phyloP scores from a whole-genome alignment of 2,888 invertebrate genomes.

The Halictus quadricinctus region DNA sequence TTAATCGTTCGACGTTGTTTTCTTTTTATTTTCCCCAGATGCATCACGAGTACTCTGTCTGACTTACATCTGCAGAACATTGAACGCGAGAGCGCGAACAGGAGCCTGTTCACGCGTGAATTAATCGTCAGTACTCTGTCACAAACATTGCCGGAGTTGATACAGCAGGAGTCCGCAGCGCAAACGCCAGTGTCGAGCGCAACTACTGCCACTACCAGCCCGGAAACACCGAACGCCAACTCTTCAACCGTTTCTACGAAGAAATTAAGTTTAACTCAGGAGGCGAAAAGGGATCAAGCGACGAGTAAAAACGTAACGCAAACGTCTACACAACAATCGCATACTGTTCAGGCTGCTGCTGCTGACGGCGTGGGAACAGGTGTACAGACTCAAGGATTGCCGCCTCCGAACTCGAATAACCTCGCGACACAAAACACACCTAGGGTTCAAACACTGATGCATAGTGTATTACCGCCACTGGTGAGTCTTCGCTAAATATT shows the following conservation, averaged over 20 bases:
- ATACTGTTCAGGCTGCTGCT: conserved; percentile 69
- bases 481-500: conserved; percentile 67
- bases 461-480: conserved; percentile 81
- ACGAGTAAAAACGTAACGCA: conserved; percentile 67
- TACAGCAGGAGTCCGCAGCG: conserved; percentile 71
- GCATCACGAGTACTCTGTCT: conserved; percentile 79
- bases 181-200: conserved; percentile 74
- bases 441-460: conserved; percentile 81
- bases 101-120: conserved; percentile 79
- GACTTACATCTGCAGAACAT: conserved; percentile 79
- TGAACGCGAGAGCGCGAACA: conserved; percentile 81
- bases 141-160: conserved; percentile 78
- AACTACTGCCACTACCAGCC: conserved; percentile 74
- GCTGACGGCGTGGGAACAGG: conserved; percentile 71
- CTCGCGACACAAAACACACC: conserved; percentile 77
- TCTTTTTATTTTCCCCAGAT: conserved; percentile 69
- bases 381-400: conserved; percentile 76
- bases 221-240: conserved; percentile 75
- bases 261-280: conserved; percentile 73
- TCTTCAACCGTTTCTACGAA: conserved; percentile 71
- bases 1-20: not conserved
- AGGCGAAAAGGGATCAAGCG: conserved; percentile 75
- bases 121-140: conserved; percentile 79
- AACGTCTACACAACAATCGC: conserved; percentile 69
- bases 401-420: conserved; percentile 77